Evolutionary conservation across 2,113 vertebrate genomes (phyloP), one percentile per base, ranked within the genome.

Genomic region (Odobenus rosmarus): DNA sequence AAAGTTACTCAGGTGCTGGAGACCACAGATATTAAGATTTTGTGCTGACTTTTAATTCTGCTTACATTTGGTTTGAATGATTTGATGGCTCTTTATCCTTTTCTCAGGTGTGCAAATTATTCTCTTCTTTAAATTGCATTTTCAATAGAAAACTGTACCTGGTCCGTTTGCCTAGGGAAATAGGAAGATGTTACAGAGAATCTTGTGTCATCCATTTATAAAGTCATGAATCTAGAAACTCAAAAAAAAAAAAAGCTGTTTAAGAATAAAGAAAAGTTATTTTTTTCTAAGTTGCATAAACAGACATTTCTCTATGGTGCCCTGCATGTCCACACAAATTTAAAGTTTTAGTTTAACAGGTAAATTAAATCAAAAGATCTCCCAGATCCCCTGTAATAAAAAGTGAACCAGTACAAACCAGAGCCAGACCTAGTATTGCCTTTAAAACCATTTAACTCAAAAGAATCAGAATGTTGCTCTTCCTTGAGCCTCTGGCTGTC

Each of bases 101-200:
- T 76, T 89, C 74, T 91, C 23, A 9, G 14, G 24, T 28, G 4
- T 72, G 16, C 42, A 85, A 90, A 74, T 82, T n/a, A 55, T 93
- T 90, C 33, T 90, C 49, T 69, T 91, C 62, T 92, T 95, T 74
- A 79, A 86, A 88, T 64, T 82, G 9, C 14, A 51, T 93, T 86
- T 96, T 89, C 31, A 57, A 5, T 62, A 82, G 71, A 87, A 96
- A 86, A 67, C 3, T 42, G 10, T 71, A 57, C 79, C 33, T 81
- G 46, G 39, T 57, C 46, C 55, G 2, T 51, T 81, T 74, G 81
- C 16, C 49, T 51, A 49, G 28, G 46, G 57, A 88, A 92, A 88
- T 55, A 61, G 1, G 33, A 92, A 96, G 46, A 64, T 24, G 24
- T 87, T 59, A 69, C 28, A 84, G 57, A 86, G 77, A 79, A 31